phyloP scores from a whole-genome alignment of 1,140 invertebrate species.

The Zophobas atratus region DNA sequence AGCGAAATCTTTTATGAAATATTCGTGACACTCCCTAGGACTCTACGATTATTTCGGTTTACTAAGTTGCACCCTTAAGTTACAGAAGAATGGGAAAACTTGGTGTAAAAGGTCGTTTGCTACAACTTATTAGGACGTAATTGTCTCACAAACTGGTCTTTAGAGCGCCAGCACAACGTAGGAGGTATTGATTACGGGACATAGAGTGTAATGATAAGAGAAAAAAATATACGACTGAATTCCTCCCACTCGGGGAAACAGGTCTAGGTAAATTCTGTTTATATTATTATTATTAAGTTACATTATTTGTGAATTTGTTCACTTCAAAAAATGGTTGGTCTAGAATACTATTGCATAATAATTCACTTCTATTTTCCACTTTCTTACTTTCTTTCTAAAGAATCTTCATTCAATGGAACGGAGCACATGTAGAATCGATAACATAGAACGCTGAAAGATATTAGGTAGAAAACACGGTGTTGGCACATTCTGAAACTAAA shows the following conservation, averaged over 20 bases:
- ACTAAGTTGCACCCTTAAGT: slow-evolving; percentile 10
- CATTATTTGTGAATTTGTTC: too few species aligned
- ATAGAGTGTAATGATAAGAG: not conserved
- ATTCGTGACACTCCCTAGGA: not conserved
- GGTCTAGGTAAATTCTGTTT: not conserved
- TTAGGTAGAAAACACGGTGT: too few species aligned
- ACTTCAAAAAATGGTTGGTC: not conserved
- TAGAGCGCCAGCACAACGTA: slow-evolving; percentile 5
- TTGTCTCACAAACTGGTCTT: slow-evolving; percentile 14
- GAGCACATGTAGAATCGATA: too few species aligned
- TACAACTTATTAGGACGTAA: slow-evolving; percentile 15
- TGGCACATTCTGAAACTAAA: too few species aligned
- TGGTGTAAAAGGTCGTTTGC: slow-evolving; percentile 7
- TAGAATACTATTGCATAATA: not conserved
- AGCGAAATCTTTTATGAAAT: slow-evolving; percentile 32
- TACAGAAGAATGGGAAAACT: not conserved
- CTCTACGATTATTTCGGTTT: slow-evolving; percentile 26
- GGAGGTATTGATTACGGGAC: slow-evolving; percentile 1
- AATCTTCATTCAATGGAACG: too few species aligned
- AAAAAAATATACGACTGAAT: slow-evolving; percentile 10
- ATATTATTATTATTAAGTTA: too few species aligned
- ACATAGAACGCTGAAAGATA: too few species aligned
- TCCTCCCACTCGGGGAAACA: not conserved
- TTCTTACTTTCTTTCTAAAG: too few species aligned
- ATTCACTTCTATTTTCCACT: too few species aligned